phyloP scores from a whole-genome alignment of 2,888 invertebrate species.

The Nephrotoma flavescens region DNA sequence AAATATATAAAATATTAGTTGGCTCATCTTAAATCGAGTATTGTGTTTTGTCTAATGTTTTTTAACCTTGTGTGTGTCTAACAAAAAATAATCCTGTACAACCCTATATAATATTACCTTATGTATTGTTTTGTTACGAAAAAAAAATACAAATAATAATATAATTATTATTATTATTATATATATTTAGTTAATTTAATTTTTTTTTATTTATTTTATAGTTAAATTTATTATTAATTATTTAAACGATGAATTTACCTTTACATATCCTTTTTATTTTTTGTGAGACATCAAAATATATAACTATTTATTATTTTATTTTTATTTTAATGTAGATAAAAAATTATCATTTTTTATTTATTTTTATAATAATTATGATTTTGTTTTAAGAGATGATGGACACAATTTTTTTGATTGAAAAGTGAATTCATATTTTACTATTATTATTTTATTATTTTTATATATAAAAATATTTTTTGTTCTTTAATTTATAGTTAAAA shows the following conservation, averaged over 20 bases:
- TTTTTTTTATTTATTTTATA: not conserved
- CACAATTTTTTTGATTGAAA: conserved; percentile 2
- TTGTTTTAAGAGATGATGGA: not conserved
- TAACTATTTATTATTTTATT: not conserved
- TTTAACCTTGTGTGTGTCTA: conserved; percentile 80
- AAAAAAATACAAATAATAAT: not conserved
- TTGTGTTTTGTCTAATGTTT: conserved; percentile 84
- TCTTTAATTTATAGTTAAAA: not conserved
- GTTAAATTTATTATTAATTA: not conserved
- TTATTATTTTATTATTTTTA: not conserved
- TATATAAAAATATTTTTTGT: not conserved
- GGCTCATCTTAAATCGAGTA: conserved; percentile 24
- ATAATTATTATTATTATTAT: not conserved
- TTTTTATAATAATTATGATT: not conserved
- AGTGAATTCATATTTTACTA: not conserved
- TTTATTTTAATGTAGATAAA: not conserved
- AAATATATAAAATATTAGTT: not conserved
- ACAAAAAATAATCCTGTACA: conserved; percentile 18
- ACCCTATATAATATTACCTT: not conserved
- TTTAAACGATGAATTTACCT: not conserved
- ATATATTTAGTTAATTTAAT: not conserved
- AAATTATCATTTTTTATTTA: not conserved
- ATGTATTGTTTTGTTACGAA: not conserved
- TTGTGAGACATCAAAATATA: conserved; percentile 1
- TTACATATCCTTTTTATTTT: not conserved